Conservation (phyloP, 1,140 invertebrate species). For the Orius insidiosus region DNA sequence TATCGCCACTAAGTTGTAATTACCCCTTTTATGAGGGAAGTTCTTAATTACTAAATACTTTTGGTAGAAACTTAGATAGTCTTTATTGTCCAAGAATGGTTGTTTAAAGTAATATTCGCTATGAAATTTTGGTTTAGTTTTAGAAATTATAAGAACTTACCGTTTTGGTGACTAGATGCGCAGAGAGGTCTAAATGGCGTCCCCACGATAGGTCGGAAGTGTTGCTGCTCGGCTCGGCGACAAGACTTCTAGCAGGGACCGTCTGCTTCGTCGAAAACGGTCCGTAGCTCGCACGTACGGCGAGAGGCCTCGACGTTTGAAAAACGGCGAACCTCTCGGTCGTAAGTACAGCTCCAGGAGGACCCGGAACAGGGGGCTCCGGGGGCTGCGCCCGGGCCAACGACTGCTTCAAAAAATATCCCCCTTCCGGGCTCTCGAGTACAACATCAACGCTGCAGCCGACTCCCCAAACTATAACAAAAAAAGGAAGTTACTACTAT, state of each 20-base stretch:
- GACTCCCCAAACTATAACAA: slow-evolving; percentile 10
- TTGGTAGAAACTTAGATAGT: no score
- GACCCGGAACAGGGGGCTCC: slow-evolving; percentile 10
- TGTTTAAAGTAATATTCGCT: not conserved
- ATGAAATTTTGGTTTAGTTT: no score
- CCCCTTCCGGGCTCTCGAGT: slow-evolving; percentile 14
- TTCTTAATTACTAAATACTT: no score
- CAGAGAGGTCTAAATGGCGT: slow-evolving; percentile 69
- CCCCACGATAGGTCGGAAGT: slow-evolving; percentile 34
- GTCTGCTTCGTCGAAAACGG: slow-evolving; percentile 86
- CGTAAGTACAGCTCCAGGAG: slow-evolving; percentile 8
- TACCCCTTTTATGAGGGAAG: no score
- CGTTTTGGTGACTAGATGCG: slow-evolving; percentile 33
- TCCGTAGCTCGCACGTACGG: slow-evolving; percentile 73
- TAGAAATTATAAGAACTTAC: slow-evolving; percentile 4
- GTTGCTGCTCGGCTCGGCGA: slow-evolving; percentile 38
- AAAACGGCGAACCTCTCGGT: slow-evolving; percentile 60
- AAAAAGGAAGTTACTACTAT: no score
- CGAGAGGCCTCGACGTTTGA: slow-evolving; percentile 68
- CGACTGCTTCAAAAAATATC: slow-evolving; percentile 15
- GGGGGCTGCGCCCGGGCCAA: slow-evolving; percentile 4
- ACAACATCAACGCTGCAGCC: slow-evolving; percentile 15
- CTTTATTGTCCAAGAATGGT: no score
- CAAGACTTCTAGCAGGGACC: slow-evolving; percentile 61
- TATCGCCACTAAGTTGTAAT: no score